Conservation (phyloP, 1,140 invertebrate genomes). For the Platorchestia sp. region DNA sequence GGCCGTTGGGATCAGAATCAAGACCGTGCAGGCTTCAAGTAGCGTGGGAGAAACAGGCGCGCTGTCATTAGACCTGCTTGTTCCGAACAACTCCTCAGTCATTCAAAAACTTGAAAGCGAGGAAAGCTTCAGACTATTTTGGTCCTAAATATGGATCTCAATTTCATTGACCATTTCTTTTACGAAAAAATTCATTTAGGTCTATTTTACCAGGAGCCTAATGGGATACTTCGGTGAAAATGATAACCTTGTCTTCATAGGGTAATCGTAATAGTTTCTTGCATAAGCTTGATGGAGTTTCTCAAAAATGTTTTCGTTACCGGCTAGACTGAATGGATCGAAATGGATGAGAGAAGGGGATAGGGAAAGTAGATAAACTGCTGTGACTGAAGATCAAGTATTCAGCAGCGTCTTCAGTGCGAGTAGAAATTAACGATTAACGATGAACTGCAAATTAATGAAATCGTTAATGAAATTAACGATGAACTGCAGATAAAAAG, state of each 20-base stretch:
- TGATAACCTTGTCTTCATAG: too few relatives aligned
- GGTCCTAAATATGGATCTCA: neutral
- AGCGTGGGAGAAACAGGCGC: neutral
- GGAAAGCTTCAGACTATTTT: neutral
- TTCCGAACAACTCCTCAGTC: neutral
- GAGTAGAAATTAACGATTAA: neutral
- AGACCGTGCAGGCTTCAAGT: neutral
- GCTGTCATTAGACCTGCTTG: neutral
- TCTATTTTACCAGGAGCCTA: too few relatives aligned
- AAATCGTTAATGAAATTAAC: neutral
- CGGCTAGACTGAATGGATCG: neutral
- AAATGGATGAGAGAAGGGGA: neutral
- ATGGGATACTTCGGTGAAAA: too few relatives aligned
- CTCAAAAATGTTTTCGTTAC: too few relatives aligned
- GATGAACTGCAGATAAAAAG: too few relatives aligned
- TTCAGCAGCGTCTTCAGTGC: too few relatives aligned
- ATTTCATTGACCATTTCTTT: too few relatives aligned
- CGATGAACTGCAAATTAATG: neutral
- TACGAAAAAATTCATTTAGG: too few relatives aligned
- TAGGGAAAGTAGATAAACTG: neutral
- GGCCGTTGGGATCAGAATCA: too few relatives aligned
- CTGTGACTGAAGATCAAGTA: neutral
- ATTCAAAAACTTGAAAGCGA: neutral
- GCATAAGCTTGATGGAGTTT: too few relatives aligned
- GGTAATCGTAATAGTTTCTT: too few relatives aligned